These are phyloP conservation scores for Caenorhabditis plicata DNA, from an alignment of 2,888 invertebrate genomes.

Conservation along the genomic window DNA sequence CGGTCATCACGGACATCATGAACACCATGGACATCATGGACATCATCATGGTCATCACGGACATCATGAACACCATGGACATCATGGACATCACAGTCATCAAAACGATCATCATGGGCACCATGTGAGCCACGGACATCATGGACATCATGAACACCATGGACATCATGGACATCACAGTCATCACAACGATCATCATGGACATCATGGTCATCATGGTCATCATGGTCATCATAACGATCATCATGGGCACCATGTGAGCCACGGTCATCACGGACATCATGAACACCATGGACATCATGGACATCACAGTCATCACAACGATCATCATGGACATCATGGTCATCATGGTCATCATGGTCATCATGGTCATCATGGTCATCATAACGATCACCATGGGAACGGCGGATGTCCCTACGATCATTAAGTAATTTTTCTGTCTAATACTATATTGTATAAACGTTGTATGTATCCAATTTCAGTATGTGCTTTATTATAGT, in stretches of 20 bases:
- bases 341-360: constrained; percentile 11
- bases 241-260: constrained; percentile 1
- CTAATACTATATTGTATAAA: no score
- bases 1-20: neutral
- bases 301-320: constrained; percentile 12
- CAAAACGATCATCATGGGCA: constrained; percentile 1
- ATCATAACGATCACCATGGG: constrained; percentile 5
- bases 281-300: constrained; percentile 12
- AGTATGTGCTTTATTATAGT: no score
- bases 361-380: constrained; percentile 6
- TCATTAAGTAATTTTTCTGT: no score
- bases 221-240: constrained; percentile 2
- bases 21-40: constrained; percentile 3
- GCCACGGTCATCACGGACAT: neutral
- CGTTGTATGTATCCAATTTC: no score
- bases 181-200: constrained; percentile 4
- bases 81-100: constrained; percentile 2
- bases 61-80: constrained; percentile 5
- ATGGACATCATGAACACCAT: constrained; percentile 10
- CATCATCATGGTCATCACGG: constrained; percentile 1
- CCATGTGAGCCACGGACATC: constrained; percentile 3
- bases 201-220: neutral
- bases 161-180: constrained; percentile 3
- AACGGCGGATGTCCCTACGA: neutral
- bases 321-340: constrained; percentile 10